Conservation (phyloP, 2,888 invertebrate species). For the Mechanitis messenoides region DNA sequence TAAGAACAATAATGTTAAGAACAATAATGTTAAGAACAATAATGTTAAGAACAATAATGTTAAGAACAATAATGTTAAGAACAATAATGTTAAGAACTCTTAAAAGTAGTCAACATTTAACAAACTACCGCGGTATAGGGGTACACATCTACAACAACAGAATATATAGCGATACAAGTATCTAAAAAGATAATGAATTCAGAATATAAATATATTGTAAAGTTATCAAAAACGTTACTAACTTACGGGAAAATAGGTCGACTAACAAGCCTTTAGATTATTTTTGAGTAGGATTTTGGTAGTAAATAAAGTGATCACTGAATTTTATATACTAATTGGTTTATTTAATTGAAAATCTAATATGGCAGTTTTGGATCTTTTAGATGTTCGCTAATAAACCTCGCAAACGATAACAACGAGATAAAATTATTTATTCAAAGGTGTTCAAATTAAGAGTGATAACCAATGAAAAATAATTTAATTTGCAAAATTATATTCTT, state of each 20-base stretch:
- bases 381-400: not conserved
- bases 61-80: constrained; percentile 1
- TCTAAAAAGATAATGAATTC: constrained; percentile 60
- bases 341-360: not conserved
- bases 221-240: constrained; percentile 65
- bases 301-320: constrained; percentile 3
- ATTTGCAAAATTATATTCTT: no score
- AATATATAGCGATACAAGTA: constrained; percentile 43
- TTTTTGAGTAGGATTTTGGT: constrained; percentile 3
- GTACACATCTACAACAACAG: constrained; percentile 34
- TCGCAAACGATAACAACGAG: not conserved
- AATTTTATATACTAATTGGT: not conserved
- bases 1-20: no score
- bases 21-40: no score
- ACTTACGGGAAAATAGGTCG: constrained; percentile 26
- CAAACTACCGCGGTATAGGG: constrained; percentile 26
- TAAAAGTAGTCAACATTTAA: constrained; percentile 73
- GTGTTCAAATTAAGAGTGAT: no score
- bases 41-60: no score
- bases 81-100: constrained; percentile 52
- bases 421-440: no score
- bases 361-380: constrained; percentile 1
- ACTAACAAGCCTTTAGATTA: constrained; percentile 23
- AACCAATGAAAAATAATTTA: no score
- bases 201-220: constrained; percentile 62